These are phyloP conservation scores for Tiaroga cobitis DNA, from an alignment of 2,797 vertebrate genomes.

Conservation along the genomic window DNA sequence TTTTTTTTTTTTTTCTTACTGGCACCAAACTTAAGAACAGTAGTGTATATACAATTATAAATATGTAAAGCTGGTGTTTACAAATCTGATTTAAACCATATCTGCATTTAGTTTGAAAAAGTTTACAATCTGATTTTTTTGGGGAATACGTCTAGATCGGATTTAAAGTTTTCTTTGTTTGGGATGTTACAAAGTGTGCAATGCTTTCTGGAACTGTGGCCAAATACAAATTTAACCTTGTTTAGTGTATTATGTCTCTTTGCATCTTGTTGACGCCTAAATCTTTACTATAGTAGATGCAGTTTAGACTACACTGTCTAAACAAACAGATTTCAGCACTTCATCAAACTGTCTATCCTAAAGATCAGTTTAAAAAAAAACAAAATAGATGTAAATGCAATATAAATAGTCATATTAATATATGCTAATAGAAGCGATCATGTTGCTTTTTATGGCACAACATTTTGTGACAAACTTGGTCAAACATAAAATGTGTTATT, in stretches of 20 bases:
- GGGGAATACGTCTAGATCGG: not conserved
- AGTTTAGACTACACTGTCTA: not conserved
- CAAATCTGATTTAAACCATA: not conserved
- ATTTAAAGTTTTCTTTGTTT: not conserved
- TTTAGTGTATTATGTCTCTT: not conserved
- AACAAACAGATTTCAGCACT: not conserved
- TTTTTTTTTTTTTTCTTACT: not conserved
- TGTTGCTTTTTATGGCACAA: not conserved
- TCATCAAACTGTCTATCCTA: not conserved
- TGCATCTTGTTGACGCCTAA: not conserved
- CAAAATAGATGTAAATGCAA: no score
- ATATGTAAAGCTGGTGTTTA: not conserved
- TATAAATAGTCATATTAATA: not conserved
- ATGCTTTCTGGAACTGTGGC: not conserved
- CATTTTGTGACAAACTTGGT: no score
- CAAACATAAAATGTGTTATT: not conserved
- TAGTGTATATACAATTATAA: not conserved
- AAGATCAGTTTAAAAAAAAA: not conserved
- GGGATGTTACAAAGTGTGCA: not conserved
- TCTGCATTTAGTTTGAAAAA: conserved; percentile 10
- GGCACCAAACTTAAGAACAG: no score
- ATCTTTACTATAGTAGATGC: not conserved
- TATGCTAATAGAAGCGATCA: not conserved
- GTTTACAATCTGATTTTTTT: not conserved
- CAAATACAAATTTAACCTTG: not conserved